These are phyloP conservation scores for Noctua janthina DNA, from an alignment of 2,888 invertebrate species.

Conservation along the genomic window DNA sequence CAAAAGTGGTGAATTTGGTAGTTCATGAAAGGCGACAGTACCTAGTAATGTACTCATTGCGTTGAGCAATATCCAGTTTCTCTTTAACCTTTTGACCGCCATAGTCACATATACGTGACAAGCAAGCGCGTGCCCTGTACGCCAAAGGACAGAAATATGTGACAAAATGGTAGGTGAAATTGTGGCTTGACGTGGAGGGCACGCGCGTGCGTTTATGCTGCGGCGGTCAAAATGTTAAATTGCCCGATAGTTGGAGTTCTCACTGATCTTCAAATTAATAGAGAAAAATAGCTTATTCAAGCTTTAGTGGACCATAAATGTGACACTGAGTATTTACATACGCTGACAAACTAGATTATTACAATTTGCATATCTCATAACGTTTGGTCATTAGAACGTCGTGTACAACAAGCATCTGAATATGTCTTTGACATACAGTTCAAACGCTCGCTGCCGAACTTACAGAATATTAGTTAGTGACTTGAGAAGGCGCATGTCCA, in stretches of 20 bases:
- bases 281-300: not conserved
- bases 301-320: not conserved
- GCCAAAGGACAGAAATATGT: no score
- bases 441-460: constrained; percentile 14
- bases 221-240: not conserved
- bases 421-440: constrained; percentile 1
- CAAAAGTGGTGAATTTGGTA: not conserved
- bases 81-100: no score
- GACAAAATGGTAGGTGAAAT: no score
- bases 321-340: not conserved
- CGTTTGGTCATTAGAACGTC: constrained; percentile 11
- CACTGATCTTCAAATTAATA: not conserved
- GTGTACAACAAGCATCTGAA: not conserved
- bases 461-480: constrained; percentile 17
- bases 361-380: constrained; percentile 4
- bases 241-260: not conserved
- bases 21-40: not conserved
- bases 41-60: not conserved
- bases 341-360: not conserved
- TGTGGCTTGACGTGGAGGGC: no score
- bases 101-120: no score
- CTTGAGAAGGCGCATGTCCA: not conserved
- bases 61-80: not conserved
- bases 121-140: no score
- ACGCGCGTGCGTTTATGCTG: no score